These are phyloP conservation scores for Vanessa tameamea DNA, from an alignment of 1,140 invertebrate genomes.

Conservation along the genomic window DNA sequence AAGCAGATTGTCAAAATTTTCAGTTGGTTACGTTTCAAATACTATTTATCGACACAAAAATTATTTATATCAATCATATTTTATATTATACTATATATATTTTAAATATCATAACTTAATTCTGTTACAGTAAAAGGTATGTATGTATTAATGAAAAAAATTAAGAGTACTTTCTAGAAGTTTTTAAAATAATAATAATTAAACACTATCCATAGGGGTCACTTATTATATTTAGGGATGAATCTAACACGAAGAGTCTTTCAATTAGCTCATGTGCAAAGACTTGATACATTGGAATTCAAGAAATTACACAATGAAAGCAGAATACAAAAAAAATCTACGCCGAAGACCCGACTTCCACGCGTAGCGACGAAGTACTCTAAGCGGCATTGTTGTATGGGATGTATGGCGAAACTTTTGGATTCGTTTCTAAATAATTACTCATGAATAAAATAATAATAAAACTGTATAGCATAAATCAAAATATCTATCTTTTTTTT, in stretches of 20 bases:
- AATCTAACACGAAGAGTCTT: constrained; percentile 16
- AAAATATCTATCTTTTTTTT: too few relatives aligned
- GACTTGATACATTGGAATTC: constrained; percentile 2
- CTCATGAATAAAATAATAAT: constrained; percentile 36
- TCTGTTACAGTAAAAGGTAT: too few relatives aligned
- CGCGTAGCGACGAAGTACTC: constrained; percentile 36
- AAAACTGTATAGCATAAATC: too few relatives aligned
- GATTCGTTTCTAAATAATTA: constrained; percentile 68
- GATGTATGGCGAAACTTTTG: constrained; percentile 59
- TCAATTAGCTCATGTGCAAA: constrained; percentile 10
- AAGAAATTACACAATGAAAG: not conserved
- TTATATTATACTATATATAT: too few relatives aligned
- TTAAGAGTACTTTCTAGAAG: too few relatives aligned
- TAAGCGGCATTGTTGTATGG: constrained; percentile 52
- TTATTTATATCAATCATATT: not conserved
- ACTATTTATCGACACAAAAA: not conserved
- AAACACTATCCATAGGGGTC: too few relatives aligned
- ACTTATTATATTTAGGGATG: constrained; percentile 8
- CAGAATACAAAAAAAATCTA: not conserved
- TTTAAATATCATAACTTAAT: too few relatives aligned
- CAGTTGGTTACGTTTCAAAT: not conserved
- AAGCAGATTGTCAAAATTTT: constrained; percentile 5
- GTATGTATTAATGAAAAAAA: too few relatives aligned
- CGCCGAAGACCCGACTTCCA: constrained; percentile 9
- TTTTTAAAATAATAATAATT: too few relatives aligned